phyloP scores from a whole-genome alignment of 2,113 vertebrate genomes.

The Nesogale talazaci region DNA sequence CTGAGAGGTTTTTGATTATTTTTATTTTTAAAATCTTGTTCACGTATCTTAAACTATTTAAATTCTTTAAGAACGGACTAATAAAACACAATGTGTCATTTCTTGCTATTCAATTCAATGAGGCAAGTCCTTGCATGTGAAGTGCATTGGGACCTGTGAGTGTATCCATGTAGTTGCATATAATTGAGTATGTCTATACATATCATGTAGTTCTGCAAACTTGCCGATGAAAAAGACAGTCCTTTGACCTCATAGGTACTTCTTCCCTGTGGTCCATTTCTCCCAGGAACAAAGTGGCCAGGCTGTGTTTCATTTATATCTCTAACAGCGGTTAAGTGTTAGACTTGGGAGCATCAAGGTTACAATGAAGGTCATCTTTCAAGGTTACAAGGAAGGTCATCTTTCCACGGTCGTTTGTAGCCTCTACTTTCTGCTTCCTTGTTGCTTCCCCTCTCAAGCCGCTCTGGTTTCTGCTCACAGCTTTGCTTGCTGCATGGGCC shows the following conservation, averaged over 20 bases:
- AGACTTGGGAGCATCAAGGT: too few relatives aligned
- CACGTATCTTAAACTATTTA: not conserved
- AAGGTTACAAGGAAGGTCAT: not conserved
- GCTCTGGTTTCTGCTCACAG: too few relatives aligned
- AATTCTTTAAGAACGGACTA: not conserved
- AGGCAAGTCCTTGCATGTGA: rapidly evolving
- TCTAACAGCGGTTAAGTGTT: not conserved
- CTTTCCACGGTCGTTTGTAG: not conserved
- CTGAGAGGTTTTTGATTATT: not conserved
- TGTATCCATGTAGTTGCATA: rapidly evolving
- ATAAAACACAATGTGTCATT: too few relatives aligned
- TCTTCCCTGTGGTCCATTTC: not conserved
- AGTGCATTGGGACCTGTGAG: not conserved
- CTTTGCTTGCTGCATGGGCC: too few relatives aligned
- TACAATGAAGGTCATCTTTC: not conserved
- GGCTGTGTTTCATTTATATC: not conserved
- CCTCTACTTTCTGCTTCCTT: not conserved
- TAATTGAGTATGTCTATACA: too few relatives aligned
- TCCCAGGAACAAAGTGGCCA: not conserved
- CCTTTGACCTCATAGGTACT: not conserved
- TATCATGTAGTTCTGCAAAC: not conserved
- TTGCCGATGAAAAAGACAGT: not conserved
- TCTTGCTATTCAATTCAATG: not conserved
- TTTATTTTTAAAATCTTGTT: not conserved
- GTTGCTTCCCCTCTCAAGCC: too few relatives aligned